Base-by-base conservation (phyloP, 2,797 vertebrate genomes). In the Spea hammondii region DNA sequence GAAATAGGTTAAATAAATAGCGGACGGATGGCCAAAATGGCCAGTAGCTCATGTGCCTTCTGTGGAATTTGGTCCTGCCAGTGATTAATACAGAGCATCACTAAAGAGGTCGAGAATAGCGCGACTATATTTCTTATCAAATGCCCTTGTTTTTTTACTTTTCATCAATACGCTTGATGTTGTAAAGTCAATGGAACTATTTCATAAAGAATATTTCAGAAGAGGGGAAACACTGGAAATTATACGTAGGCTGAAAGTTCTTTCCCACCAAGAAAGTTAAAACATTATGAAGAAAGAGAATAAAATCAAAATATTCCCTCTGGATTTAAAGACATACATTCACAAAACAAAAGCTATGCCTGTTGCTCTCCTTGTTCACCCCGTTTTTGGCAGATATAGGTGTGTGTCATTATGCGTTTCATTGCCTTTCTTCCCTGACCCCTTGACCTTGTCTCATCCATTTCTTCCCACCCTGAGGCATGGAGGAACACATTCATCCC, bases 351-450 rank as follows among this genome's bases (percentile, higher is more conserved):
- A 68, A 74, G 9, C 53, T 64, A 77, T 78, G 80, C 80, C 70
- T 77, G 65, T 77, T 78, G 80, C 57, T 72, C 74, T 14, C 10
- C 70, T 74, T 79, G 14, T 50, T 17, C 32, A 65, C 68, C 74
- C 68, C 55, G 77, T 77, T 46, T 69, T 59, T 70, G 65, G 55
- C 45, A 74, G 60, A 65, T 73, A 11, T 44, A 73, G 70, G 65
- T 69, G 54, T 75, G 74, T 77, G 73, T 72, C 74, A 77, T 72
- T 80, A 78, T 64, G 55, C 83, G 75, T 84, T 74, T 79, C 82
- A 77, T 81, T 78, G 79, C 78, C 81, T 70, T 81, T 69, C 53
- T 17, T 70, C 70, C 80, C 50, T 70, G 14, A 64, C 14, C 55
- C 72, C 44, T 1, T 62, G 60, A 73, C 65, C 65, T 55, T 65